Base-by-base conservation (phyloP, 2,113 vertebrate genomes). In the Psilopogon haemacephalus region DNA sequence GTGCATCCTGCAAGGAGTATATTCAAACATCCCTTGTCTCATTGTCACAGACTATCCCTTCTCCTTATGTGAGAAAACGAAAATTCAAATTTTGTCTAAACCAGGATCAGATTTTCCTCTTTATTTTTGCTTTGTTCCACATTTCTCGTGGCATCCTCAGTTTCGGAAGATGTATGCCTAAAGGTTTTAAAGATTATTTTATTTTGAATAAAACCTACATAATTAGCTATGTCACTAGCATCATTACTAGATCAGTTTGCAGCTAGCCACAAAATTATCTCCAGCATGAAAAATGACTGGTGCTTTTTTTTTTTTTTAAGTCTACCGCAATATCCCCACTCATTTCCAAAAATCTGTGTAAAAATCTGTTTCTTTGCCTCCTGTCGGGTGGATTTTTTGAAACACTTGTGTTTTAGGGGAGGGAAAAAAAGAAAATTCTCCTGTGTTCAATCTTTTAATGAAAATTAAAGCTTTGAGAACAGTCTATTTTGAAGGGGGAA, bases 311-410 rank as follows among this genome's bases (percentile, higher is more conserved):
- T 89, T 82, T 88, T 88, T 74, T 80, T 62, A 70, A 89, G 19
- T 84, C 74, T 91, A 80, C 50, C 91, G 56, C 60, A 88, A 14
- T 77, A 83, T 58, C 28, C 24, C 54, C 38, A 75, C 27, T 92
- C 35, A 79, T 76, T 85, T 91, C 93, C 84, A 95, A 91, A 95
- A 91, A 75, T 90, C 86, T 94, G 81, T 75, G 70, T 91, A 75
- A 48, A 92, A 95, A 94, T 82, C 70, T 89, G 84, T 89, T 86
- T 90, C 50, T 75, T 85, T 89, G 59, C 67, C 94, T 91, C 92
- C 54, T 18, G 35, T 89, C 93, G 78, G 68, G 95, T 59, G 50
- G 33, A 59, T 59, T 87, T 91, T 95, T 73, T 76, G 27, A 89
- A 94, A 89, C 40, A 73, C 64, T 95, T 79, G 30, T 63, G 58